Evolutionary conservation across 2,797 vertebrate genomes (phyloP).

Genomic region (Sus cebifrons): DNA sequence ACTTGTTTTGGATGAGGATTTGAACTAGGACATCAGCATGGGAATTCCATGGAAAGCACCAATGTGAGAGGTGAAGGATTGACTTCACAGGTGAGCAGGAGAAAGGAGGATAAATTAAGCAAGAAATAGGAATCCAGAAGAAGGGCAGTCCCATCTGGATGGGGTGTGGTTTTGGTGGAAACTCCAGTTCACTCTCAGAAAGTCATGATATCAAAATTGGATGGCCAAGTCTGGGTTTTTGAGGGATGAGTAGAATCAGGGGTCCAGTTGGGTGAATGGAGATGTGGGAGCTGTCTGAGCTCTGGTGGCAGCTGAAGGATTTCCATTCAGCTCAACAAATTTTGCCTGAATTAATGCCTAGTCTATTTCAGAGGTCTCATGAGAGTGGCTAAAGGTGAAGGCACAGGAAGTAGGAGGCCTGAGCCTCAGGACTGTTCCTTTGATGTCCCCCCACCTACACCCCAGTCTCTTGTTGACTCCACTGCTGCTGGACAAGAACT

Average conservation of each 20-base stretch:
- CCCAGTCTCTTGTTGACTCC: background rate
- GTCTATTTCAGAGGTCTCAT: background rate
- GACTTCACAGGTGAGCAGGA: background rate
- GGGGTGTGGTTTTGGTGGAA: background rate
- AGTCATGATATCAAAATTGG: background rate
- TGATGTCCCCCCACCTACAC: rapidly evolving
- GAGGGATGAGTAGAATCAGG: background rate
- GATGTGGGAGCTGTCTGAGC: too few species aligned
- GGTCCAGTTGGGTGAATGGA: background rate
- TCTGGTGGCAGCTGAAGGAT: background rate
- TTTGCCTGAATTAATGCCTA: background rate
- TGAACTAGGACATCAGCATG: background rate
- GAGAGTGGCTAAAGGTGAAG: too few species aligned
- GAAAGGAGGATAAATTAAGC: background rate
- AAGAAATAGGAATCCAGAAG: background rate
- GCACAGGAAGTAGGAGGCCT: background rate
- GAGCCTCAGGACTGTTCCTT: background rate
- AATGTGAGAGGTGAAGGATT: background rate
- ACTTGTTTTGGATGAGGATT: background rate
- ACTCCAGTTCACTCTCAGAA: background rate
- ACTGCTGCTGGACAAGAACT: background rate
- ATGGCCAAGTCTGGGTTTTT: background rate
- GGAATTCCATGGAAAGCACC: background rate
- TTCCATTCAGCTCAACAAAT: background rate
- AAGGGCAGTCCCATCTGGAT: background rate